Evolutionary conservation across 2,113 vertebrate species (phyloP).

Genomic region (Panurus biarmicus): DNA sequence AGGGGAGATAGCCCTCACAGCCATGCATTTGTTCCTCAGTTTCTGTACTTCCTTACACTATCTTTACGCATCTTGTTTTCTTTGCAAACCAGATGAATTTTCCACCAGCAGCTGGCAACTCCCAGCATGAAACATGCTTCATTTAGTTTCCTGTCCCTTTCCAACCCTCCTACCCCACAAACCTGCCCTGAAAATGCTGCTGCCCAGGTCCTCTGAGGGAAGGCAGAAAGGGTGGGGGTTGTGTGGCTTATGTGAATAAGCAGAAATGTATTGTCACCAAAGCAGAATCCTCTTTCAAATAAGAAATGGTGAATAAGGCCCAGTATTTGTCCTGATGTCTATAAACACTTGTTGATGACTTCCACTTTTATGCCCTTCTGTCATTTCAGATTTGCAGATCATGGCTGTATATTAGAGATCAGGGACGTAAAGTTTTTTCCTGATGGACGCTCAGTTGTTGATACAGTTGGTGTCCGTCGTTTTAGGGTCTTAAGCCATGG

Average conservation of each 20-base stretch:
- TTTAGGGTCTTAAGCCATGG: slow-evolving; percentile 87
- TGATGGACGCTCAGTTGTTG: slow-evolving; percentile 86
- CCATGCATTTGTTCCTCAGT: neutral
- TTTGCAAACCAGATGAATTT: neutral
- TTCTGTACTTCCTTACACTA: neutral
- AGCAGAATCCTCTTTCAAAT: slow-evolving; percentile 12
- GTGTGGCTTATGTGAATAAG: neutral
- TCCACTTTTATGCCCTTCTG: slow-evolving; percentile 53
- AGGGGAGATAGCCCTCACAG: neutral
- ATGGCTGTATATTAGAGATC: slow-evolving; percentile 90
- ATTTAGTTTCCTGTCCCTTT: neutral
- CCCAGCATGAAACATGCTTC: neutral
- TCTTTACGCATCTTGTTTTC: neutral
- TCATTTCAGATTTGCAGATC: slow-evolving; percentile 81
- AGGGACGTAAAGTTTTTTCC: slow-evolving; percentile 90
- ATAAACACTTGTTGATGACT: slow-evolving; percentile 43
- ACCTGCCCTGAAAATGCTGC: neutral
- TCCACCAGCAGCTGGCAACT: neutral
- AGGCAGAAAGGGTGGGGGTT: slow-evolving; percentile 44
- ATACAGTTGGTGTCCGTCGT: slow-evolving; percentile 82
- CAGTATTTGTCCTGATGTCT: slow-evolving; percentile 52
- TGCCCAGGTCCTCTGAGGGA: neutral
- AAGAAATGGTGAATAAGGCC: slow-evolving; percentile 35
- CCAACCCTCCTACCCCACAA: neutral
- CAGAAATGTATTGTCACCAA: slow-evolving; percentile 24